Conservation (phyloP, 35 echinoderm and acorn worm species). For the Chiridota heheva region DNA sequence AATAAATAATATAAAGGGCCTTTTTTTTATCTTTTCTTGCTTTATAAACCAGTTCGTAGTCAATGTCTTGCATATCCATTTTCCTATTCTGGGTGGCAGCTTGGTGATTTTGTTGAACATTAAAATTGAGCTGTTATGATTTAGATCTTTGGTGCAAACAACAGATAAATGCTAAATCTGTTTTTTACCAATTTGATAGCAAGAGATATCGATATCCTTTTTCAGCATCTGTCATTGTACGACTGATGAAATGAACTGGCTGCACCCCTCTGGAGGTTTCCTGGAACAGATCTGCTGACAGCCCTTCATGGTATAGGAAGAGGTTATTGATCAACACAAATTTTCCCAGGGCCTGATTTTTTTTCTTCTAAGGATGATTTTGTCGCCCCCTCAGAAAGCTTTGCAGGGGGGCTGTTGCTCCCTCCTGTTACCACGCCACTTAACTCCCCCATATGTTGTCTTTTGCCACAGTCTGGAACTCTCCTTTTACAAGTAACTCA, state of each 20-base stretch:
- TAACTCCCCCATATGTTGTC: constrained; percentile 41
- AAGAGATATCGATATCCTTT: too few relatives aligned
- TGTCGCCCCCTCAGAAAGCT: constrained; percentile 6
- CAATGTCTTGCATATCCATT: constrained; percentile 81
- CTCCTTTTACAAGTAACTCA: too few relatives aligned
- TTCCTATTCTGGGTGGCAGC: too few relatives aligned
- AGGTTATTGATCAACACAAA: too few relatives aligned
- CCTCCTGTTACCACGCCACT: constrained; percentile 48
- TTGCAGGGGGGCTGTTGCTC: constrained; percentile 31
- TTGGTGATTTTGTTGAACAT: too few relatives aligned
- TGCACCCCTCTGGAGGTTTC: constrained; percentile 2
- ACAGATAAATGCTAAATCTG: constrained; percentile 58
- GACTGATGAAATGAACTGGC: too few relatives aligned
- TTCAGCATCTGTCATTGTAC: too few relatives aligned
- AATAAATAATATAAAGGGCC: constrained; percentile 59
- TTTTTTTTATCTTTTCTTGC: constrained; percentile 63
- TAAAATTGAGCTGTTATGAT: too few relatives aligned
- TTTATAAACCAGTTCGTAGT: constrained; percentile 70
- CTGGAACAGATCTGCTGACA: constrained; percentile 69
- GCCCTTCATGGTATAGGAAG: constrained; percentile 61
- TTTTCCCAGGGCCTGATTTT: too few relatives aligned
- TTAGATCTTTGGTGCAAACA: too few relatives aligned
- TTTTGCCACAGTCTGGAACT: constrained; percentile 40
- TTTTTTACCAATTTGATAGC: constrained; percentile 56
- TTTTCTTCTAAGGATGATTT: constrained; percentile 24